Base-by-base conservation (phyloP, 30 jellyfish, hydroid and myxozoan genomes). In the Aurelia aurita region DNA sequence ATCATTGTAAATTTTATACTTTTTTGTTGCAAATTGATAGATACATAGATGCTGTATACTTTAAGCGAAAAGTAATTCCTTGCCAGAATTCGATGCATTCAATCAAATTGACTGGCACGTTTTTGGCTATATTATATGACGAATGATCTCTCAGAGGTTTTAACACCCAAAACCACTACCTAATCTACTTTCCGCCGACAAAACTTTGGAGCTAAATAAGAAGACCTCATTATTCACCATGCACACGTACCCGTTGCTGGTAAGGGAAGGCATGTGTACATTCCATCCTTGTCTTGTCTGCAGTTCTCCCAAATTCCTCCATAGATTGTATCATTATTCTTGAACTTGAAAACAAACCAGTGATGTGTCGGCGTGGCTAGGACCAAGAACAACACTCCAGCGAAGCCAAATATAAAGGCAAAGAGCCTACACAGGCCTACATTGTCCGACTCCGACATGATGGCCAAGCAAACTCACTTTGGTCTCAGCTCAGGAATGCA, bases 271-370 rank as follows among this genome's bases (percentile, higher is more conserved):
- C 96, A 87, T 9, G 87, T 13, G 82, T 87, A 87, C 79, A 76
- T 53, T 18, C 96, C 96, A 39, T 87, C 89, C 15, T 80, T 15
- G 81, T 78, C 82, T 51, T 77, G 86, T 58, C 80, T 34, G 82
- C 98, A 91, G 59, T 63, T 75, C 69, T 91, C 98, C 90, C 90
- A 91, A 25, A 91, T 84, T 12, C 98, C 98, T 5, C 94, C 94
- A 73, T 91, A 85, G 3, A 53, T 31, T 3, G 91, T 79, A 39
- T 58, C 91, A 53, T 76, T 85, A 54, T 63, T 46, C 34, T 47
- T 69, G 21, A 27, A 26, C 46, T 69, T 27, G 31, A 7, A 12
- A 23, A 51, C 57, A 49, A 47, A 85, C 98, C 98, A 91, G 55
- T 91, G 96, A 58, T 91, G 98, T 0, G 98, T 91, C 64, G 98